Conservation (phyloP, 2,888 invertebrate genomes). For the Thera obeliscata region DNA sequence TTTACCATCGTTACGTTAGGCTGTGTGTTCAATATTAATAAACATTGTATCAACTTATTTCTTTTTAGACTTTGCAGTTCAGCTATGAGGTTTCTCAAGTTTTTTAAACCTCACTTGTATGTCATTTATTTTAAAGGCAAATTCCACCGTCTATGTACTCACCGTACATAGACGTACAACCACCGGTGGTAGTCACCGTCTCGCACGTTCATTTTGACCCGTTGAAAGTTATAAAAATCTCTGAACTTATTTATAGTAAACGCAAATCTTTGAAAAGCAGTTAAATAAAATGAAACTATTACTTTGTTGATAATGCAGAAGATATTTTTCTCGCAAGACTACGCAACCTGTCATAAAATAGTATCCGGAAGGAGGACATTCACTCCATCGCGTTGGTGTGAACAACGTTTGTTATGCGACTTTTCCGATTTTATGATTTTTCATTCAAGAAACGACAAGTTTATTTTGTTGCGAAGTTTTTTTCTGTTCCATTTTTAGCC, state of each 20-base stretch:
- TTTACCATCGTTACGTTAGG: conserved; percentile 7
- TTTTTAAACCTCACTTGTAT: too few species aligned
- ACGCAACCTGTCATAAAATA: background rate
- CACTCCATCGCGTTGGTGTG: background rate
- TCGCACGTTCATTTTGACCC: too few species aligned
- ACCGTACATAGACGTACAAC: too few species aligned
- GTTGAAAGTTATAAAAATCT: too few species aligned
- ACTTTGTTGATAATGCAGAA: background rate
- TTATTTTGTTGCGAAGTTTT: background rate
- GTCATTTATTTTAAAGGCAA: too few species aligned
- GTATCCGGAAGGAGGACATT: background rate
- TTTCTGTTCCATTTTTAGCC: too few species aligned
- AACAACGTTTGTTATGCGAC: background rate
- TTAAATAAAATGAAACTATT: background rate
- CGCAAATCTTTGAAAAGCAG: background rate
- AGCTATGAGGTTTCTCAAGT: too few species aligned
- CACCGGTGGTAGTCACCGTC: too few species aligned
- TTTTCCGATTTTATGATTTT: background rate
- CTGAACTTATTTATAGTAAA: too few species aligned
- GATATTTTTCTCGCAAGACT: background rate
- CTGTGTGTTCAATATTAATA: background rate
- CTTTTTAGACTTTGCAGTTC: too few species aligned
- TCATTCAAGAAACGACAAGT: background rate
- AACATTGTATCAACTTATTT: too few species aligned
- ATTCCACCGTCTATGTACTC: too few species aligned